A percentile compares a stretch with the other conserved stretches of the same genome.
Conservation (phyloP, 92 coral and sea anemone species). For the Epizoanthus illoricatus region DNA sequence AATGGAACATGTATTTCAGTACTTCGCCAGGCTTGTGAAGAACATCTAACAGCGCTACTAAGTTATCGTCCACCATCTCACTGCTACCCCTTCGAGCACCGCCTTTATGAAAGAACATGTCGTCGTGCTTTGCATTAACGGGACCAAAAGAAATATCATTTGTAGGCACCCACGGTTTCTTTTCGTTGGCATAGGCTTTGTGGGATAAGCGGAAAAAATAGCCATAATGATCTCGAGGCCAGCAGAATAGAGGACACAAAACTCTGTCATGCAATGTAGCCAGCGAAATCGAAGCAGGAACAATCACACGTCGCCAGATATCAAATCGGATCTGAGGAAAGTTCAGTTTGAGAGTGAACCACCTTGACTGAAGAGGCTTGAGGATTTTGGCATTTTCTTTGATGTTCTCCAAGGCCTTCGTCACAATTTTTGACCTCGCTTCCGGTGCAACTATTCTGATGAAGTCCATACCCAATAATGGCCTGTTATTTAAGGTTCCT, state of each 20-base stretch:
- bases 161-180: constrained; percentile 9
- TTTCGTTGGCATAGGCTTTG: background rate
- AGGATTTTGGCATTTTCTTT: constrained; percentile 11
- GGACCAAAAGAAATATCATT: constrained; percentile 4
- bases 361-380: background rate
- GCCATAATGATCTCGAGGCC: background rate
- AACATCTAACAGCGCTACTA: background rate
- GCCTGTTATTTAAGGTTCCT: background rate
- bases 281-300: background rate
- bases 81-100: background rate
- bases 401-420: background rate
- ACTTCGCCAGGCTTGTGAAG: background rate
- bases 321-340: constrained; percentile 8
- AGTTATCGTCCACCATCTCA: constrained; percentile 1
- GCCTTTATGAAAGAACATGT: background rate
- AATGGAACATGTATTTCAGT: background rate
- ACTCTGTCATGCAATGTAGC: constrained; percentile 2
- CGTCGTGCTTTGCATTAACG: constrained; percentile 8
- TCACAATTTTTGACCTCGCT: background rate
- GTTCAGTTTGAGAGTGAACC: constrained; percentile 3
- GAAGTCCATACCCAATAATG: background rate
- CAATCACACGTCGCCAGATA: constrained; percentile 12
- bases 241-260: background rate
- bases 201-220: background rate
- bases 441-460: background rate